Evolutionary conservation across 2,113 vertebrate genomes (phyloP).

Genomic region (Sinocyclocheilus maitianheensis): DNA sequence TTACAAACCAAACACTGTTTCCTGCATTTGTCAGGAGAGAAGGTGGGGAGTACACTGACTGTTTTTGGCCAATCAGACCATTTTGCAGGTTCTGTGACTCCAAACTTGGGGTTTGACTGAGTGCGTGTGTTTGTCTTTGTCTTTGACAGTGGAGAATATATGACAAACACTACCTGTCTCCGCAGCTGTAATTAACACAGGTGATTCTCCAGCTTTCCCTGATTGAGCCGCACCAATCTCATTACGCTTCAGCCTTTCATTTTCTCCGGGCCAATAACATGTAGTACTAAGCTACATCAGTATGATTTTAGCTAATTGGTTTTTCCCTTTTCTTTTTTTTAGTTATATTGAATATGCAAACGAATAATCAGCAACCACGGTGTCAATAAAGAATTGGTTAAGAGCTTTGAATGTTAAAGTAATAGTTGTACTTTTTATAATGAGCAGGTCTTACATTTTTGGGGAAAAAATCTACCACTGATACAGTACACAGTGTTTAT

Average conservation of each 20-base stretch:
- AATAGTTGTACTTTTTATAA: background rate
- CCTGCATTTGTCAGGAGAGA: constrained; percentile 75
- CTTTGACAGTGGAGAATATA: constrained; percentile 53
- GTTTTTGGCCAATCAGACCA: constrained; percentile 52
- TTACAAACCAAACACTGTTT: constrained; percentile 99
- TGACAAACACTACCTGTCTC: constrained; percentile 56
- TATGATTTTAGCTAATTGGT: constrained; percentile 56
- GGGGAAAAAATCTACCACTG: background rate
- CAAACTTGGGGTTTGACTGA: constrained; percentile 49
- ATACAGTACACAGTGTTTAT: background rate
- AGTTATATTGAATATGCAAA: constrained; percentile 44
- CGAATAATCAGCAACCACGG: constrained; percentile 49
- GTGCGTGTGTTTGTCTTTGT: constrained; percentile 50
- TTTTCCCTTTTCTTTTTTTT: constrained; percentile 32
- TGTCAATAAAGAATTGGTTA: constrained; percentile 32
- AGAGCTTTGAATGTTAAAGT: constrained; percentile 15
- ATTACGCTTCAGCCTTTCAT: constrained; percentile 57
- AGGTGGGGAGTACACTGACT: constrained; percentile 32
- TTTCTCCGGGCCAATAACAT: constrained; percentile 48
- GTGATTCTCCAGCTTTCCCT: constrained; percentile 58
- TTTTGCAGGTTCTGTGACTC: constrained; percentile 53
- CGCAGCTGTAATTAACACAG: constrained; percentile 61
- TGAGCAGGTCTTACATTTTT: background rate
- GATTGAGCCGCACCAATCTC: constrained; percentile 58
- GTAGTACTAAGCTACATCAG: constrained; percentile 40